phyloP scores from a whole-genome alignment of 2,113 vertebrate genomes.

The Sardina pilchardus region DNA sequence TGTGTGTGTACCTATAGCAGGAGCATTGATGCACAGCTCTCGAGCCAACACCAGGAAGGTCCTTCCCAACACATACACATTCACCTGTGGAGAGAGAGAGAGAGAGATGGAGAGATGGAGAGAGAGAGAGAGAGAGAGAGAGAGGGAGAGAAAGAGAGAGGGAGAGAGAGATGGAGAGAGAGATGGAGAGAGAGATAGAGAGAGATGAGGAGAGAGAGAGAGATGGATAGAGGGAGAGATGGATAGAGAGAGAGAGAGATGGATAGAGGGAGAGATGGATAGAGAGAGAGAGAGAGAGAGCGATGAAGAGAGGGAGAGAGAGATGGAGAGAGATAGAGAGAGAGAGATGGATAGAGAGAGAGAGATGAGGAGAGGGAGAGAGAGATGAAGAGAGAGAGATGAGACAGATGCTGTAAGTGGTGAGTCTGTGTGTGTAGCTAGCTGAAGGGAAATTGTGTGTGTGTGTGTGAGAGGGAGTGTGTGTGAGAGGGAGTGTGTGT shows the following conservation, averaged over 20 bases:
- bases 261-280: no score
- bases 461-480: no score
- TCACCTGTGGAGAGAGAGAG: slow-evolving; percentile 79
- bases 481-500: no score
- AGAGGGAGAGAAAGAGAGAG: neutral
- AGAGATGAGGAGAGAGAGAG: no score
- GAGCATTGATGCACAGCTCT: slow-evolving; percentile 96
- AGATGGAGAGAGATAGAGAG: neutral
- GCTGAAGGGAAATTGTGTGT: no score
- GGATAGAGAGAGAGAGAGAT: no score
- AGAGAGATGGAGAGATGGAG: neutral
- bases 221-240: no score
- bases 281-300: no score
- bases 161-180: neutral
- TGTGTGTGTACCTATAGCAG: slow-evolving; percentile 86
- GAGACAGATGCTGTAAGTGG: neutral
- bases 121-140: neutral
- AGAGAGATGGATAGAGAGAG: no score
- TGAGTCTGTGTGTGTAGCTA: neutral
- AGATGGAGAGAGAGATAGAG: neutral
- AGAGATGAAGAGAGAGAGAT: no score
- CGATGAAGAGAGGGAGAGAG: neutral
- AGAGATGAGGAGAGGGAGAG: no score
- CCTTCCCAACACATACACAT: slow-evolving; percentile 90
- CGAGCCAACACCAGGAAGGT: slow-evolving; percentile 90